Evolutionary conservation across 2,113 vertebrate genomes (phyloP), one percentile per base, ranked within the genome.

Genomic region (Calidris pygmaea): DNA sequence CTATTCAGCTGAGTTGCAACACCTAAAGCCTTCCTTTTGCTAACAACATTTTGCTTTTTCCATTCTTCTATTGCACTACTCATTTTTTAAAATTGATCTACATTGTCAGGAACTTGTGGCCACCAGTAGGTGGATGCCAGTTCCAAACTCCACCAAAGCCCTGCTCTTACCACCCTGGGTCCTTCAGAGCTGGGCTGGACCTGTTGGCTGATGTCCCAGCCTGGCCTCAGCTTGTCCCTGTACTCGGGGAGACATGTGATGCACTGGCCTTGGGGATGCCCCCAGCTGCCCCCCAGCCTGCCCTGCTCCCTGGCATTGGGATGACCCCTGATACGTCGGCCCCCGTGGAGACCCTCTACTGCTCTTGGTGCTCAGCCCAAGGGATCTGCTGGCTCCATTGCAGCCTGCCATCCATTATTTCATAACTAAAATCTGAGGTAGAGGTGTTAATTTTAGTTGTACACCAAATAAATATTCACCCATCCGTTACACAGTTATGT

Each of bases 261-360:
- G 17, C 11, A 8, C 26, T 24, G 60, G 32, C 7, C 19, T 20
- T 35, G 45, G 35, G 21, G 39, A 34, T 21, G 10, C 1, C 13
- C 27, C 26, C 45, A 41, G 2, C 21, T 37, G 32, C 8, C 16
- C 24, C 48, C 43, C 50, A 53, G 17, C 6, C 37, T 74, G 35
- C 17, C 32, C 24, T n/a, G 9, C 17, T 47, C 24, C 50, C 48
- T 47, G 48, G 17, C 50, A 50, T 18, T 32, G 21, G 35, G 23
- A n/a, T 43, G 32, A 26, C 7, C 41, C 39, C 18, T 29, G n/a
- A 5, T 30, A 16, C 39, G 12, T n/a, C 34, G 8, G 5, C 2
- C 4, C 13, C 12, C 0, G 0, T 21, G 24, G 18, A 23, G 14
- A 79, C 32, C n/a, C n/a, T 35, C 29, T 1, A 1, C 29, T 53